Base-by-base conservation (phyloP, 2,113 vertebrate genomes). In the Platichthys stellatus region DNA sequence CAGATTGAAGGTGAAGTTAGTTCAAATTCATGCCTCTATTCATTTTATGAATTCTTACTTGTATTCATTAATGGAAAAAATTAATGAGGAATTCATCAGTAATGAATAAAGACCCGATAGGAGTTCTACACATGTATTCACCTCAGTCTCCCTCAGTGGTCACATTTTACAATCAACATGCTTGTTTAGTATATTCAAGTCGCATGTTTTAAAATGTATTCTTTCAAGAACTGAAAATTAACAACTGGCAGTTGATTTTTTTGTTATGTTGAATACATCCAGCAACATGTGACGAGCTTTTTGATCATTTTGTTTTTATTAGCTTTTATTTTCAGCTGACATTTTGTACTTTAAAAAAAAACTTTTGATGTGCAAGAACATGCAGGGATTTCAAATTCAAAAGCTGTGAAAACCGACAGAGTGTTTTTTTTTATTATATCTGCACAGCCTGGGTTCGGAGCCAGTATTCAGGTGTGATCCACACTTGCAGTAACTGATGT, bases 1-100 rank as follows among this genome's bases (percentile, higher is more conserved):
- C 24, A 14, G n/a, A 12, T 20, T 40, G 5, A 65, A 54, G n/a
- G 60, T 69, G 20, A 80, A 72, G 13, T 8, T 69, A 76, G 69
- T 62, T 26, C 12, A 24, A 77, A 57, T 65, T 18, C 3, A 15
- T 47, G 49, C 15, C 20, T 28, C 31, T 47, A 61, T 69, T 66
- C 26, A 3, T 49, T 68, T 2, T 24, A 26, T 40, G 3, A 57
- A 17, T 66, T 28, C 49, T 15, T 13, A 47, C 8, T 59, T 43
- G 15, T 68, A 18, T 60, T 56, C n/a, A 60, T 51, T 6, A 43
- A 15, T 67, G 4, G 10, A 1, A 6, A 49, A 53, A 75, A 12
- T 53, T 23, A 43, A 54, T 57, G 15, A 67, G 23, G 18, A 62
- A 58, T 65, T 24, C 7, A 21, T 56, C 21, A 28, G 35, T 40